Base-by-base conservation (phyloP, 2,113 vertebrate species). In the Psilopsiagon aymara region DNA sequence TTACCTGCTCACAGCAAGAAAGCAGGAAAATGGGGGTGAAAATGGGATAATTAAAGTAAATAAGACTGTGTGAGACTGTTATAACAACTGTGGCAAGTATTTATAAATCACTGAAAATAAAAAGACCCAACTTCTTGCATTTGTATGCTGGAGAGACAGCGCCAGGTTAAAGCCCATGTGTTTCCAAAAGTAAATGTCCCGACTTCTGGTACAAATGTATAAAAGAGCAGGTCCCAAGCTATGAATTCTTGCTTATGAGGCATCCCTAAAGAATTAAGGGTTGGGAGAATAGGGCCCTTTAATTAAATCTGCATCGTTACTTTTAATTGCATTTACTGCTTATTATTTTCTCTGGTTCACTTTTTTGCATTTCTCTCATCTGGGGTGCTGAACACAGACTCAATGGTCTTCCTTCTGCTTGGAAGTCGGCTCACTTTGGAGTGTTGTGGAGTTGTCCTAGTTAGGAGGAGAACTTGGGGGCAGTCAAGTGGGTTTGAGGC, bases 351-450 rank as follows among this genome's bases (percentile, higher is more conserved):
- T 90, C 91, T 85, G 53, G 70, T 82, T 94, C 20, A 10, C 10
- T 6, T 94, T 96, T 97, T 96, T 96, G 93, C 94, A 97, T 97
- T 97, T 95, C 92, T 97, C 82, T 97, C 95, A 95, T 97, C 93
- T 86, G 41, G 43, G 46, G 49, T 82, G 82, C 63, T 82, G 82
- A 85, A 39, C 1, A 3, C 70, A 82, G 84, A 70, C 77, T 55
- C 76, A 73, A 86, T 91, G 62, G 78, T 64, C 63, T 91, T 60
- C 66, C 91, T 85, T 43, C 63, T 81, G 43, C 70, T 91, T 91
- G 84, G 81, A 87, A 89, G 68, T 7, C 39, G 14, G 31, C 73
- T 90, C 18, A 63, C 59, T 85, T 43, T 73, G 75, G 31, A 87
- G 31, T 14, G 44, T 69, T 62, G 67, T 55, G 44, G 69, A 78